Evolutionary conservation across 2,888 invertebrate species (phyloP), one percentile per base, ranked within the genome.

Genomic region (Coleophora flavipennella): DNA sequence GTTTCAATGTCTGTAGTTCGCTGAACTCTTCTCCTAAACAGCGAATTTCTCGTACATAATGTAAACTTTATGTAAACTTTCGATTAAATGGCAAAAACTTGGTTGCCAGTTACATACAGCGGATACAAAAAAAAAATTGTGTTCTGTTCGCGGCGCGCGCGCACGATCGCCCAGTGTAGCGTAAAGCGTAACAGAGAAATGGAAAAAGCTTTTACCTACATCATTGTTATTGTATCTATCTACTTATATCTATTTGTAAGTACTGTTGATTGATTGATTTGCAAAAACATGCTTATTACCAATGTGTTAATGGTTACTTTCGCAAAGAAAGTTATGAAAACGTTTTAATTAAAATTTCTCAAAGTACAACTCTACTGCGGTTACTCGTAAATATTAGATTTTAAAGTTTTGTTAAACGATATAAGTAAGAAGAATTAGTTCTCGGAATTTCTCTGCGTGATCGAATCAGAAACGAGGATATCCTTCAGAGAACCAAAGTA

Each of bases 101-200:
- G 20, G 11, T 29, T 9, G 29, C 29, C 10, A 29, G 10, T 29
- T 29, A 29, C 29, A n/a, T 10, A 11, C 10, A 8, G 10, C 7
- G 7, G 7, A 4, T 29, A 4, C 10, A n/a, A 44, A 44, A 44
- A 40, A 29, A 29, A 4, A 9, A 1, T 11, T 29, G 7, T 29
- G 4, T 29, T 29, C 29, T 29, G 4, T 29, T 29, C 11, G 7
- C 29, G 11, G 36, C 46, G 40, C 44, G 44, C 50, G 36, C 46
- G 40, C 44, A 45, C 50, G 45, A 49, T 47, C 43, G 47, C 39
- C 35, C 55, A 48, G 41, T 35, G 55, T 51, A 50, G 53, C 59
- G 58, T 57, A 55, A 55, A 50, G 53, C 59, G 58, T 57, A 55
- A 55, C 56, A 32, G 40, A 49, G 45, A 55, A 48, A 43, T 48